These are phyloP conservation scores for Tragelaphus scriptus DNA, from an alignment of 2,113 vertebrate genomes.

Conservation along the genomic window DNA sequence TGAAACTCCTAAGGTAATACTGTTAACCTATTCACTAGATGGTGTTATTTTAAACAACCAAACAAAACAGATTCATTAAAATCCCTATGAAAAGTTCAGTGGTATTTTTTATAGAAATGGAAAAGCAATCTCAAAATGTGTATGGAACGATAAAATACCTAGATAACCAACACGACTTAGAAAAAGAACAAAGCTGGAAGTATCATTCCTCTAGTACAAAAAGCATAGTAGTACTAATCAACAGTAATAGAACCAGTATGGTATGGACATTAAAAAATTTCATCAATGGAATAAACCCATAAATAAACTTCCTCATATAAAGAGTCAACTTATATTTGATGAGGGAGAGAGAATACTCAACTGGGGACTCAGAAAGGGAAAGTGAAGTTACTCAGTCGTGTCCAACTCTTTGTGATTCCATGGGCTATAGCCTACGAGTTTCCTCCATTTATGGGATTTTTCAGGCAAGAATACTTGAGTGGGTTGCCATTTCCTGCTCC, in stretches of 20 bases:
- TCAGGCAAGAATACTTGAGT: too few relatives aligned
- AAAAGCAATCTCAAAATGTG: neutral
- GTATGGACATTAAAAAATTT: neutral
- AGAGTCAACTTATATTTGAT: neutral
- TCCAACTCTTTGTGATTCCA: too few relatives aligned
- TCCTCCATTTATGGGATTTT: too few relatives aligned
- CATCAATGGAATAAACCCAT: neutral
- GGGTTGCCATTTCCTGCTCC: too few relatives aligned
- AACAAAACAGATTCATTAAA: neutral
- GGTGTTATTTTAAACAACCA: neutral
- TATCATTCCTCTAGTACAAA: neutral
- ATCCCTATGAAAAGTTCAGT: neutral
- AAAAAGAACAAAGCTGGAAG: neutral
- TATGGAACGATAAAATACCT: neutral
- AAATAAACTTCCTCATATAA: neutral
- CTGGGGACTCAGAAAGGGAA: neutral
- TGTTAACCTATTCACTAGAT: neutral
- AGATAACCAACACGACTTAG: neutral
- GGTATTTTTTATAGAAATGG: neutral
- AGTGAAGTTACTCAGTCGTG: accelerated
- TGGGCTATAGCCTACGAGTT: too few relatives aligned
- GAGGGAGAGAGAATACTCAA: neutral
- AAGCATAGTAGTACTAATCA: neutral
- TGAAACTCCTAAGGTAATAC: neutral
- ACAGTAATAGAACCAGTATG: neutral